These are phyloP conservation scores for Actinia equina DNA, from an alignment of 64 coral and sea anemone species.

Conservation along the genomic window DNA sequence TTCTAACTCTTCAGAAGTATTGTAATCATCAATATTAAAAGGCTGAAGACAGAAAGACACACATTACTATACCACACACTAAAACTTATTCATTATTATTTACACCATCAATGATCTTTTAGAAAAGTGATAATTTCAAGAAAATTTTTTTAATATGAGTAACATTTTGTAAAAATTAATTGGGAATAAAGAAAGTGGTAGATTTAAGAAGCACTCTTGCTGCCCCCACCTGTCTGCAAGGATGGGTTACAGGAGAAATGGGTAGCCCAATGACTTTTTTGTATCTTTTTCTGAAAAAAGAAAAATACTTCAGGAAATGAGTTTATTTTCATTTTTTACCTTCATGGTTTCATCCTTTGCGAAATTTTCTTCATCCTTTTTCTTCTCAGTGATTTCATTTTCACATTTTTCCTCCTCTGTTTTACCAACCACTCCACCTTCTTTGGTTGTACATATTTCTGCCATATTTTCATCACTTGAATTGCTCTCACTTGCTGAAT, in stretches of 20 bases:
- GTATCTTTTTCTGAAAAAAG: too few species aligned
- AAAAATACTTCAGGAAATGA: background rate
- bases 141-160: too few species aligned
- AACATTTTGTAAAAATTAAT: too few species aligned
- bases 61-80: background rate
- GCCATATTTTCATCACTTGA: background rate
- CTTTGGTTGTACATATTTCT: background rate
- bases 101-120: too few species aligned
- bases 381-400: background rate
- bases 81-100: too few species aligned
- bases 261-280: too few species aligned
- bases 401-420: background rate
- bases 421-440: background rate
- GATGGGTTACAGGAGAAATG: too few species aligned
- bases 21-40: slow-evolving; percentile 61
- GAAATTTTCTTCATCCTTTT: background rate
- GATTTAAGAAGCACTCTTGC: too few species aligned
- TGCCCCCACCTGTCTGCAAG: too few species aligned
- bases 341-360: background rate
- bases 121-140: too few species aligned
- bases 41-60: background rate
- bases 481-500: background rate
- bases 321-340: background rate
- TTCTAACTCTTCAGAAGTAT: slow-evolving; percentile 56
- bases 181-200: too few species aligned